Evolutionary conservation across 2,888 invertebrate species (phyloP).

Genomic region (Polydrusus cervinus): DNA sequence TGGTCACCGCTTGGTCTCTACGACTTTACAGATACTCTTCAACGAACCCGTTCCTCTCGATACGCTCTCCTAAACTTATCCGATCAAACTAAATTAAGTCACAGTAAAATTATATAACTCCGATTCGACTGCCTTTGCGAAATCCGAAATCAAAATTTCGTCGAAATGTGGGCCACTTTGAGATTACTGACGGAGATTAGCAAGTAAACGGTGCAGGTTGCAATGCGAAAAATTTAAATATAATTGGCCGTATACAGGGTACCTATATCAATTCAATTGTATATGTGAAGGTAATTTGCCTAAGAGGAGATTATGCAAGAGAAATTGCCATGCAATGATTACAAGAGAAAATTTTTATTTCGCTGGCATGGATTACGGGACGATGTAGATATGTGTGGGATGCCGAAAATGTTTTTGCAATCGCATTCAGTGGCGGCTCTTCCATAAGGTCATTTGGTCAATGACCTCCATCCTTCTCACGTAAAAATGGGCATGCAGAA

Average conservation of each 20-base stretch:
- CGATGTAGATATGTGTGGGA: no score
- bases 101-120: slow-evolving; percentile 4
- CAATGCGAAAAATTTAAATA: slow-evolving; percentile 39
- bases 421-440: no score
- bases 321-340: slow-evolving; percentile 24
- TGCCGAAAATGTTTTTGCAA: no score
- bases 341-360: not conserved
- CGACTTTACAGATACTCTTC: no score
- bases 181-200: slow-evolving; percentile 32
- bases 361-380: not conserved
- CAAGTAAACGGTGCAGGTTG: slow-evolving; percentile 23
- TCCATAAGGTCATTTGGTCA: no score
- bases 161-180: slow-evolving; percentile 36
- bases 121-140: slow-evolving; percentile 17
- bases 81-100: slow-evolving; percentile 11
- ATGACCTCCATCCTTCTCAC: no score
- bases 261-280: slow-evolving; percentile 34
- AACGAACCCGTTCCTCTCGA: no score
- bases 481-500: no score
- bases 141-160: slow-evolving; percentile 31
- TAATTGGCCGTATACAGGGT: slow-evolving; percentile 21
- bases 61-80: not conserved
- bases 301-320: slow-evolving; percentile 14
- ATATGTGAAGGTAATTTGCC: slow-evolving; percentile 15
- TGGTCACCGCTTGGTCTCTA: no score